These are phyloP conservation scores for Hydropsyche tenuis DNA, from an alignment of 1,140 invertebrate species.

Conservation along the genomic window DNA sequence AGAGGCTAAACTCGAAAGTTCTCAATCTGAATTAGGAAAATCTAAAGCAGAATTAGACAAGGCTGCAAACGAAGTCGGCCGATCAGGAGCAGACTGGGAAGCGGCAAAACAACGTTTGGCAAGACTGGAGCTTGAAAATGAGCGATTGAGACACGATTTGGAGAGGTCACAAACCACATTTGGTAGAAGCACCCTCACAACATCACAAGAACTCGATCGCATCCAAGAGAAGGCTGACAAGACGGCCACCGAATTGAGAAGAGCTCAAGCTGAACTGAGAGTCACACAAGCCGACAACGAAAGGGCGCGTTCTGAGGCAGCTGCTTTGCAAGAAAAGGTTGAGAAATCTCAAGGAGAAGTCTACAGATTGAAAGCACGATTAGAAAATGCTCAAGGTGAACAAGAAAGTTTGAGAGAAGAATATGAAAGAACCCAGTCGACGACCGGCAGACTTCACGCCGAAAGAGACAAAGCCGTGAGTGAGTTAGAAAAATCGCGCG, in stretches of 20 bases:
- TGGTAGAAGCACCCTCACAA: conserved; percentile 76
- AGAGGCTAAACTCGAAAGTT: conserved; percentile 89
- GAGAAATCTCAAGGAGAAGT: conserved; percentile 95
- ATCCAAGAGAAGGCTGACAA: conserved; percentile 90
- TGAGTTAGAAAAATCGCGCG: conserved; percentile 88
- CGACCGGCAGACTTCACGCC: conserved; percentile 80
- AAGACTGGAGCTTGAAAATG: conserved; percentile 87
- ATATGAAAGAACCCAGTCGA: conserved; percentile 79
- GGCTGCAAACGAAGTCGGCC: conserved; percentile 85
- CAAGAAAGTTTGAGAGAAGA: conserved; percentile 91
- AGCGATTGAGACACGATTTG: conserved; percentile 82
- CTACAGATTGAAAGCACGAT: conserved; percentile 88
- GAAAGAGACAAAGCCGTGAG: conserved; percentile 85
- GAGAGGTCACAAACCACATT: conserved; percentile 84
- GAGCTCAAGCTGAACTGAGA: conserved; percentile 84
- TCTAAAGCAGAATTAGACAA: conserved; percentile 93
- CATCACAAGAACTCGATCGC: conserved; percentile 79
- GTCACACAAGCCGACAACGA: conserved; percentile 88
- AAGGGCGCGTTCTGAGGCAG: conserved; percentile 79
- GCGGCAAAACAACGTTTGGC: conserved; percentile 85
- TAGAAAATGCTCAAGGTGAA: conserved; percentile 94
- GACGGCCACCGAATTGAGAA: conserved; percentile 78
- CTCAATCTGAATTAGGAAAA: conserved; percentile 91
- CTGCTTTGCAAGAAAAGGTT: conserved; percentile 88
- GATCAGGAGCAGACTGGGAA: conserved; percentile 88